These are phyloP conservation scores for Tyto alba DNA, from an alignment of 2,113 vertebrate genomes.

Conservation along the genomic window DNA sequence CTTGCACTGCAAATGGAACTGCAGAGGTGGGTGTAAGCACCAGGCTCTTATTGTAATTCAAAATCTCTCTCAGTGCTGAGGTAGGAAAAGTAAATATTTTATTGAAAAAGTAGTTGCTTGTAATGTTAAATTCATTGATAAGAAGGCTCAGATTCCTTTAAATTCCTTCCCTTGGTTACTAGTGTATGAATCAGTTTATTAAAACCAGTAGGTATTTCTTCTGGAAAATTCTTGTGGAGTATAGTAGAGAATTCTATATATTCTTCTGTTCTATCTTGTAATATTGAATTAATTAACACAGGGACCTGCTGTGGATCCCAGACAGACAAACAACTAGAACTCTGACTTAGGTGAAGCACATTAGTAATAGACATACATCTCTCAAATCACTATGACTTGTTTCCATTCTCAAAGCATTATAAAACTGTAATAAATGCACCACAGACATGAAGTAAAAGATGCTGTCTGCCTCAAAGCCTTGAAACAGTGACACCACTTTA, in stretches of 20 bases:
- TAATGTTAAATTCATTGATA: constrained; percentile 26
- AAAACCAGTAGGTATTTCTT: background rate
- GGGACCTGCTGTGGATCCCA: background rate
- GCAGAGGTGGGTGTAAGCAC: background rate
- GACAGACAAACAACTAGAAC: background rate
- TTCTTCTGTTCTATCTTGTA: background rate
- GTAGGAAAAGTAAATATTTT: constrained; percentile 15
- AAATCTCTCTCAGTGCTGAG: background rate
- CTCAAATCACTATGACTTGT: background rate
- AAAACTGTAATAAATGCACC: background rate
- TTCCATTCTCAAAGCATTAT: background rate
- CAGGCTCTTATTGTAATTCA: background rate
- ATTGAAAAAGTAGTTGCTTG: background rate
- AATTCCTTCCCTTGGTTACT: background rate
- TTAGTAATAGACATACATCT: background rate
- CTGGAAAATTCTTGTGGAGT: background rate
- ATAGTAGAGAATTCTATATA: background rate
- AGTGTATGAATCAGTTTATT: background rate
- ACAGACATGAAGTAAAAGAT: background rate
- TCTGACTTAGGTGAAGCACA: background rate
- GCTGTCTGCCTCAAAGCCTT: background rate
- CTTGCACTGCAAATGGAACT: background rate
- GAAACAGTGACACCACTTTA: background rate
- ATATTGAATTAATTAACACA: background rate
- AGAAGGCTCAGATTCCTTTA: background rate